phyloP scores from a whole-genome alignment of 2,797 vertebrate species.

The Eleutherodactylus coqui region DNA sequence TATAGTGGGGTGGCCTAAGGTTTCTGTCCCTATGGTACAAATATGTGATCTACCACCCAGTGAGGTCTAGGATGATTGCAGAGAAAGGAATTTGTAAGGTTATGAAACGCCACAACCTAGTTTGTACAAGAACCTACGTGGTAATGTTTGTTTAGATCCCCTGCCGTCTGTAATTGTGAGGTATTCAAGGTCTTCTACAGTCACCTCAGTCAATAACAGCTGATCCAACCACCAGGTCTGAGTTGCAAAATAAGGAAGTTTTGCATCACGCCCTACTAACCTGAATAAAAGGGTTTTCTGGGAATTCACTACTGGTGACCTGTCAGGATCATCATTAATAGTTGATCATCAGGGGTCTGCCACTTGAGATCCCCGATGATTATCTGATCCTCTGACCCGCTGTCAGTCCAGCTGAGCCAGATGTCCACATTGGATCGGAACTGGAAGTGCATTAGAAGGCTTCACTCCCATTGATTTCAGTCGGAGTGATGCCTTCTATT shows the following conservation, averaged over 20 bases:
- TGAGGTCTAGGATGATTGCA: neutral
- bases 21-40: neutral
- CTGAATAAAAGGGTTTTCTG: no score
- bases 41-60: neutral
- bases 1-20: neutral
- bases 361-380: no score
- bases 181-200: neutral
- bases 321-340: no score
- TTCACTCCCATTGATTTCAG: no score
- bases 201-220: neutral
- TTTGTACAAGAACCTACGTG: neutral
- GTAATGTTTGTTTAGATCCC: neutral
- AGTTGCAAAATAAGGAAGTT: neutral
- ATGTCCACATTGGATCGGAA: no score
- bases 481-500: no score
- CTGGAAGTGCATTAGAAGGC: no score
- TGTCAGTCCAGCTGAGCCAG: no score
- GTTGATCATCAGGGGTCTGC: no score
- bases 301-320: no score
- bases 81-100: neutral
- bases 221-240: neutral
- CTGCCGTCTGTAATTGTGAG: neutral
- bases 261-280: no score
- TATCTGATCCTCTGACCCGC: no score
- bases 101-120: neutral